Evolutionary conservation across 2,797 vertebrate genomes (phyloP).

Genomic region (Dendrocincla fuliginosa): DNA sequence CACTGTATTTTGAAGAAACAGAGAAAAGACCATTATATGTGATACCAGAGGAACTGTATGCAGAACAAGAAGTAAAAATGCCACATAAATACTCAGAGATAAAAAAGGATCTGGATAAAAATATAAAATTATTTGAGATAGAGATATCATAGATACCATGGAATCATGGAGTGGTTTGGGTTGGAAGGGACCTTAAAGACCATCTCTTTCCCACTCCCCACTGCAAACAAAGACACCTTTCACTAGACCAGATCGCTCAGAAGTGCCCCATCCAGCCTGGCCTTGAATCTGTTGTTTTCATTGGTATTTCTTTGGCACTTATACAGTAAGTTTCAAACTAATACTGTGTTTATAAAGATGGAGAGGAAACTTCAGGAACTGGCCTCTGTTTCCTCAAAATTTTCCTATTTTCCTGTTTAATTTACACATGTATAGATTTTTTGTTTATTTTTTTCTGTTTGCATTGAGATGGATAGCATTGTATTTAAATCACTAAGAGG

Average conservation of each 20-base stretch:
- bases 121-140: neutral
- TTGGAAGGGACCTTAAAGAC: neutral
- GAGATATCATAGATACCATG: neutral
- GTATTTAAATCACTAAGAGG: neutral
- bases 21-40: neutral
- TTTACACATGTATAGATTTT: rapidly evolving
- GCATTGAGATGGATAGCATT: neutral
- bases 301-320: neutral
- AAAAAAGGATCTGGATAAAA: neutral
- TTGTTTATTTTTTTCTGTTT: neutral
- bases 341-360: rapidly evolving
- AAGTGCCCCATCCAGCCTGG: neutral
- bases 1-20: neutral
- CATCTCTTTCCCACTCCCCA: rapidly evolving
- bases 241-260: neutral
- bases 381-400: neutral
- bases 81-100: neutral
- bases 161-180: neutral
- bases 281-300: neutral
- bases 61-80: neutral
- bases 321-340: neutral
- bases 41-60: neutral
- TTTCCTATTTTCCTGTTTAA: neutral
- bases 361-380: neutral
- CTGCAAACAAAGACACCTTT: neutral